A percentile compares a stretch with the other conserved stretches of the same genome.
These are phyloP conservation scores for Romanogobio albipinnatus DNA, from an alignment of 2,113 vertebrate genomes.

Conservation along the genomic window DNA sequence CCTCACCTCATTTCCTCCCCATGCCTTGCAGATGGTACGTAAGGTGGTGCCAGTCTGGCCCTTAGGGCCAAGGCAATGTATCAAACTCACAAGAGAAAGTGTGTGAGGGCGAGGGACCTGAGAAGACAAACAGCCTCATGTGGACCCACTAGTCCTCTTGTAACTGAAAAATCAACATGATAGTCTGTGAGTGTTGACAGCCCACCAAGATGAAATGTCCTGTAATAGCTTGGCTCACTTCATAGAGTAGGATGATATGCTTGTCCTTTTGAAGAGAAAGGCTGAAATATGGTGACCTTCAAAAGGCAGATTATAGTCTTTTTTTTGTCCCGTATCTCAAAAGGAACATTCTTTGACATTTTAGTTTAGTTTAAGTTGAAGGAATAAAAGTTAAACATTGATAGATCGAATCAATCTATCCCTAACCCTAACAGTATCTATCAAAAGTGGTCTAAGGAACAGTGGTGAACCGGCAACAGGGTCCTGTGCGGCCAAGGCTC, in stretches of 20 bases:
- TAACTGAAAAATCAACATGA: conserved; percentile 37
- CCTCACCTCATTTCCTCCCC: neutral
- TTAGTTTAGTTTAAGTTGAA: neutral
- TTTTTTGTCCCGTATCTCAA: neutral
- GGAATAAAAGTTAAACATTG: neutral
- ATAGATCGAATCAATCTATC: neutral
- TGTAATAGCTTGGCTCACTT: conserved; percentile 8
- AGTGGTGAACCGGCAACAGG: no score
- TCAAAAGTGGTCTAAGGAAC: no score
- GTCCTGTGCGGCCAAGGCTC: no score
- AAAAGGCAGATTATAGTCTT: neutral
- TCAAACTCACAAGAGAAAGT: conserved; percentile 33
- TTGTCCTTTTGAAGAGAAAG: conserved; percentile 13
- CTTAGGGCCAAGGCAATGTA: neutral
- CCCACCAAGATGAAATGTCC: conserved; percentile 20
- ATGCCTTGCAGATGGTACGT: conserved; percentile 32
- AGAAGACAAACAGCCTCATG: conserved; percentile 34
- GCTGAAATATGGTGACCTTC: conserved; percentile 25
- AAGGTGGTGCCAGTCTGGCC: conserved; percentile 31
- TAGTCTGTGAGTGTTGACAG: conserved; percentile 29
- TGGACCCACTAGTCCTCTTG: conserved; percentile 1
- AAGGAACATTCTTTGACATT: neutral
- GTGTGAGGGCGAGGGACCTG: conserved; percentile 12
- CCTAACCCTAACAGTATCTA: no score
- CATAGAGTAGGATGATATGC: conserved; percentile 14